Evolutionary conservation across 2,888 invertebrate species (phyloP), one percentile per base, ranked within the genome.

Genomic region (Tenodera sinensis): DNA sequence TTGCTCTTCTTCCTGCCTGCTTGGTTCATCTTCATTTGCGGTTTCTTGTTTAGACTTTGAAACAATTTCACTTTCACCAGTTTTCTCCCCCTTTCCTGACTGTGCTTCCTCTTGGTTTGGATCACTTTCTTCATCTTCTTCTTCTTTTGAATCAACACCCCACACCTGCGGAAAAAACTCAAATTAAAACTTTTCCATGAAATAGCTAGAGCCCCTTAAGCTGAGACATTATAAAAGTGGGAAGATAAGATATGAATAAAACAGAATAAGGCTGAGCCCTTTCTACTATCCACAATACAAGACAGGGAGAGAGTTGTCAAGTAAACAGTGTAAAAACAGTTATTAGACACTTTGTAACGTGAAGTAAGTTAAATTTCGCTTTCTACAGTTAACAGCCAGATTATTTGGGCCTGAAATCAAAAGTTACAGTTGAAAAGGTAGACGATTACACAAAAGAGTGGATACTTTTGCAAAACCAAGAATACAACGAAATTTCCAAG

Each of bases 131-230:
- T 95, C 95, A 34, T 95, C 93, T 4, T 95, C 95, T 34, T 95
- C 93, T 4, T 96, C 95, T 88, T 97, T 97, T 83, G 97, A 96
- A 92, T 98, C 98, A 7, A 97, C 97, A 91, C 95, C 95, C 95
- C 95, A 95, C 91, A 95, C 92, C 93, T 94, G 88, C 88, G 88
- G 85, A 27, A 88, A 90, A 20, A 25, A 47, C n/a, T 47, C 12
- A n/a, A 71, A 71, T 71, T 71, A 84, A 34, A 34, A 34, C 4
- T 34, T 34, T 7, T 34, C 7, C 7, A 30, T 4, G 4, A 30
- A 3, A 30, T 30, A 30, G 2, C 6, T 34, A 34, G 7, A 30
- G n/a, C 8, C 28, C 15, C 28, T n/a, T 30, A 14, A 28, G 25
- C 27, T 30, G 9, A 30, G 83, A 28, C 28, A 27, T 30, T 83